phyloP scores from a whole-genome alignment of 1,140 invertebrate genomes.

The Drosophila busckii region DNA sequence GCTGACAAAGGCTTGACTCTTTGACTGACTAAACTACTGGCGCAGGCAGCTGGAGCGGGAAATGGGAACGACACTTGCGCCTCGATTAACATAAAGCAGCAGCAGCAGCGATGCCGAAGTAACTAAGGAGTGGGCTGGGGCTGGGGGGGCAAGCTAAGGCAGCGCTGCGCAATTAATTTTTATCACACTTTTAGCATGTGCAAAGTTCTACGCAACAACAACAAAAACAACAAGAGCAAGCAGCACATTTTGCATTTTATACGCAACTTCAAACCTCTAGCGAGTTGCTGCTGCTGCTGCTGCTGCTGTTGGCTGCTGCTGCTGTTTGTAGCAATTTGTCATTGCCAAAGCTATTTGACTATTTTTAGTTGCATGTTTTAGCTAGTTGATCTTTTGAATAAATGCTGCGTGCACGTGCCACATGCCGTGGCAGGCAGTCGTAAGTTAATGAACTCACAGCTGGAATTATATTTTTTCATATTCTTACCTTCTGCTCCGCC shows the following conservation, averaged over 20 bases:
- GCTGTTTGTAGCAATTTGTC: constrained; percentile 58
- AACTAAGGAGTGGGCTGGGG: not conserved
- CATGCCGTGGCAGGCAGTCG: constrained; percentile 1
- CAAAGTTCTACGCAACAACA: constrained; percentile 37
- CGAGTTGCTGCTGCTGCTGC: constrained; percentile 4
- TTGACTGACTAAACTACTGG: constrained; percentile 35
- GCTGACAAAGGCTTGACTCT: constrained; percentile 57
- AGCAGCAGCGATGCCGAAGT: constrained; percentile 30
- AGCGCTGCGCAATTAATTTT: constrained; percentile 77
- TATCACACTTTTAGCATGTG: constrained; percentile 74
- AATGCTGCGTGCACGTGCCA: constrained; percentile 27
- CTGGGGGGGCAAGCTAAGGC: not conserved
- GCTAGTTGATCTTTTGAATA: constrained; percentile 35
- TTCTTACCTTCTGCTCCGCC: constrained; percentile 51
- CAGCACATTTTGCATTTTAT: constrained; percentile 43
- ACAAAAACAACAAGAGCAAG: too few species aligned
- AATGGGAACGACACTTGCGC: constrained; percentile 36
- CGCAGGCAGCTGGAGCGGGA: not conserved
- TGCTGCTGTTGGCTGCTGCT: constrained; percentile 10
- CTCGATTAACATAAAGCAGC: constrained; percentile 59
- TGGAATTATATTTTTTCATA: not conserved
- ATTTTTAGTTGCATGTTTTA: constrained; percentile 38
- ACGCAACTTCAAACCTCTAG: constrained; percentile 1
- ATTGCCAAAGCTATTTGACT: constrained; percentile 28
- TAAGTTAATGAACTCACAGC: constrained; percentile 55